phyloP scores from a whole-genome alignment of 2,888 invertebrate genomes.

The Latrodectus hesperus region DNA sequence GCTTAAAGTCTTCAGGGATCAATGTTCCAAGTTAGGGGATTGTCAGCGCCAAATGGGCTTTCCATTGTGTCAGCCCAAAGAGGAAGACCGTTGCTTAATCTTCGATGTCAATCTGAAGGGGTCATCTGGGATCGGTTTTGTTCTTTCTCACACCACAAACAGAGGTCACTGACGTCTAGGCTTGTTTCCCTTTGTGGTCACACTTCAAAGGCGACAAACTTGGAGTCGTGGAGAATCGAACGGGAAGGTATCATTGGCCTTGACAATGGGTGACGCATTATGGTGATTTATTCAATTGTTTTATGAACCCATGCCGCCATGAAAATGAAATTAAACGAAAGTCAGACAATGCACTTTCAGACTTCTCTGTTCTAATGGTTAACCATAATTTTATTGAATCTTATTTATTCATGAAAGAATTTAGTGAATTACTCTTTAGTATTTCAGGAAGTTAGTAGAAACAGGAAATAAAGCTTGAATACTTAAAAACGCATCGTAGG shows the following conservation, averaged over 20 bases:
- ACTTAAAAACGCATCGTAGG: too few species aligned
- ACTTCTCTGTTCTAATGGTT: too few species aligned
- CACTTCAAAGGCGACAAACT: slow-evolving; percentile 40
- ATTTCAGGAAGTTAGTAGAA: too few species aligned
- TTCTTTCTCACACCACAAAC: slow-evolving; percentile 57
- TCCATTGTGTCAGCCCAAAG: slow-evolving; percentile 39
- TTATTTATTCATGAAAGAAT: too few species aligned
- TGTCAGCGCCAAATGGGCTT: slow-evolving; percentile 30
- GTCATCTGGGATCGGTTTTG: slow-evolving; percentile 51
- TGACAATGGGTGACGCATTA: background rate
- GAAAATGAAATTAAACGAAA: background rate
- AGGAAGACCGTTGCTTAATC: slow-evolving; percentile 54
- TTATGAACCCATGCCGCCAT: background rate
- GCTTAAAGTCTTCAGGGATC: slow-evolving; percentile 47
- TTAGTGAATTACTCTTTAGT: too few species aligned
- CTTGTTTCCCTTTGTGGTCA: slow-evolving; percentile 34
- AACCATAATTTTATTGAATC: too few species aligned
- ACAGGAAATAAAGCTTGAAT: too few species aligned
- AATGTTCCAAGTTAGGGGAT: slow-evolving; percentile 51
- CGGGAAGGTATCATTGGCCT: background rate
- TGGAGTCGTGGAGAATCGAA: background rate
- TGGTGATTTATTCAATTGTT: slow-evolving; percentile 1
- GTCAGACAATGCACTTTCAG: background rate
- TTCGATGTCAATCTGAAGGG: slow-evolving; percentile 55
- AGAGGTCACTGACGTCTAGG: slow-evolving; percentile 57